Conservation (phyloP, 1,140 invertebrate genomes). For the Spodoptera frugiperda region DNA sequence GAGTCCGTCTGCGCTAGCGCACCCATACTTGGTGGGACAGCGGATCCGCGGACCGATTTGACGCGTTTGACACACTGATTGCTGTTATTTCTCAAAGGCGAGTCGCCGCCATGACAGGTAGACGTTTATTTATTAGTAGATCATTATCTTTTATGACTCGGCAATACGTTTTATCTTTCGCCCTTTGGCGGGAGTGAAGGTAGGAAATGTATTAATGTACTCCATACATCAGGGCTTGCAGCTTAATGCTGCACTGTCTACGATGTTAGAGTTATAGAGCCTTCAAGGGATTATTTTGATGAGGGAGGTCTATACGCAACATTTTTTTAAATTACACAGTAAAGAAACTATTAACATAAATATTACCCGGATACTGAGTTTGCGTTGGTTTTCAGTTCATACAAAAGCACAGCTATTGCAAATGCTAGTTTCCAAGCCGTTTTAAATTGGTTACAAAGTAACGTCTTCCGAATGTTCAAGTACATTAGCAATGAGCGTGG, state of each 20-base stretch:
- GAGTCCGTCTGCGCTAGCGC: slow-evolving; percentile 33
- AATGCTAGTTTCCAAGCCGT: no score
- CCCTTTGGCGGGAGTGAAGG: slow-evolving; percentile 26
- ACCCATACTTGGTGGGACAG: slow-evolving; percentile 43
- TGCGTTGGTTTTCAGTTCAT: no score
- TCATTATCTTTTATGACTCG: slow-evolving; percentile 45
- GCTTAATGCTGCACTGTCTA: slow-evolving; percentile 7
- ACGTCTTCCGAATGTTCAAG: no score
- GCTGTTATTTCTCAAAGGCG: slow-evolving; percentile 46
- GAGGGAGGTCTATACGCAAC: no score
- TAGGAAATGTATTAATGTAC: slow-evolving; percentile 34
- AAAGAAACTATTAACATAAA: no score
- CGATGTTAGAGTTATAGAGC: background rate
- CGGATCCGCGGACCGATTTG: slow-evolving; percentile 42
- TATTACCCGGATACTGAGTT: no score
- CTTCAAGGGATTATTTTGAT: background rate
- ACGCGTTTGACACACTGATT: slow-evolving; percentile 47
- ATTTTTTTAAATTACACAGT: no score
- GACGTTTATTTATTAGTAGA: slow-evolving; percentile 47
- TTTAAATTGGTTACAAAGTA: no score
- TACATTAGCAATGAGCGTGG: no score
- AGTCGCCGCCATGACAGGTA: slow-evolving; percentile 43
- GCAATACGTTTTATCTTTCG: slow-evolving; percentile 39
- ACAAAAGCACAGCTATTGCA: no score
- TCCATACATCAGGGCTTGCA: slow-evolving; percentile 21